Evolutionary conservation across 2,888 invertebrate species (phyloP).

Genomic region (Nycteola revayana): DNA sequence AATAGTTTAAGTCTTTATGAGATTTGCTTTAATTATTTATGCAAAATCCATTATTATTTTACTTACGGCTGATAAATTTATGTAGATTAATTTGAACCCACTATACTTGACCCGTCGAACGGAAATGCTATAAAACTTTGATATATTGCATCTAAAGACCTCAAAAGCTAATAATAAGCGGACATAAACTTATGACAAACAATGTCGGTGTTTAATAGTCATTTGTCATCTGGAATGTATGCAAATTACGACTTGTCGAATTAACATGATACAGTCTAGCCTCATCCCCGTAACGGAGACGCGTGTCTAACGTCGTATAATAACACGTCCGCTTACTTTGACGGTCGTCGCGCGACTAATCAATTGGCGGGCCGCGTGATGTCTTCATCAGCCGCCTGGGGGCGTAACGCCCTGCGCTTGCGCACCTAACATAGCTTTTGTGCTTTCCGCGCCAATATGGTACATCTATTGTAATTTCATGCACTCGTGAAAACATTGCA

Average conservation of each 20-base stretch:
- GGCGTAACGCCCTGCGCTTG: conserved; percentile 74
- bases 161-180: conserved; percentile 16
- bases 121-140: conserved; percentile 19
- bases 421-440: conserved; percentile 41
- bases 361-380: conserved; percentile 78
- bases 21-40: background rate
- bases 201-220: conserved; percentile 26
- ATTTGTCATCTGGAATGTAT: conserved; percentile 22
- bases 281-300: conserved; percentile 50
- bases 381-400: conserved; percentile 78
- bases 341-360: conserved; percentile 77
- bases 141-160: conserved; percentile 14
- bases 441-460: conserved; percentile 32
- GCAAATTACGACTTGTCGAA: conserved; percentile 30
- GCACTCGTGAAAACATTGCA: conserved; percentile 23
- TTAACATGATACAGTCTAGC: conserved; percentile 28
- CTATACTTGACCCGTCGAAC: conserved; percentile 25
- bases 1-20: conserved; percentile 16
- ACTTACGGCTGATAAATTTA: background rate
- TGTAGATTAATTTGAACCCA: conserved; percentile 25
- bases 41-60: too few species aligned
- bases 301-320: conserved; percentile 76
- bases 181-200: conserved; percentile 13
- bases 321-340: conserved; percentile 63
- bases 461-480: conserved; percentile 33